These are phyloP conservation scores for Pandemis cinnamomeana DNA, from an alignment of 2,888 invertebrate species.

Conservation along the genomic window DNA sequence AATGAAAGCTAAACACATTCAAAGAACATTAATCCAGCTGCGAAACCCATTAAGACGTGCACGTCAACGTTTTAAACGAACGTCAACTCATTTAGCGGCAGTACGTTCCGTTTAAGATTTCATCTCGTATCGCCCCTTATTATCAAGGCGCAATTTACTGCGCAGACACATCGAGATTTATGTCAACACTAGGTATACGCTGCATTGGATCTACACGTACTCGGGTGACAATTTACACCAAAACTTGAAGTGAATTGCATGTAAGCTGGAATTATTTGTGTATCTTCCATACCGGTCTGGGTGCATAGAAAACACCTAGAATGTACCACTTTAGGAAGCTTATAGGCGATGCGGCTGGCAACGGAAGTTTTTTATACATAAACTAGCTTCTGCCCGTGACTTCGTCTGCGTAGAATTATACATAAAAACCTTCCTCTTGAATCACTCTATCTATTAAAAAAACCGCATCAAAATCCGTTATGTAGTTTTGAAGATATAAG, in stretches of 20 bases:
- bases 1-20: neutral
- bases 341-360: too few relatives aligned
- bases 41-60: constrained; percentile 5
- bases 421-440: too few relatives aligned
- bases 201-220: constrained; percentile 5
- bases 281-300: too few relatives aligned
- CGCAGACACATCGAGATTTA: constrained; percentile 37
- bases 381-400: too few relatives aligned
- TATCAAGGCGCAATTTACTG: constrained; percentile 37
- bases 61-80: constrained; percentile 11
- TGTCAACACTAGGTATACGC: constrained; percentile 26
- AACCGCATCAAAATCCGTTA: too few relatives aligned
- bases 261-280: neutral
- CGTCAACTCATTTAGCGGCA: constrained; percentile 29
- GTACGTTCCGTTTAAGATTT: constrained; percentile 36
- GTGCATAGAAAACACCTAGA: too few relatives aligned
- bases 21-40: neutral
- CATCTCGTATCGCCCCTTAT: constrained; percentile 40
- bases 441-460: too few relatives aligned
- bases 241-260: neutral
- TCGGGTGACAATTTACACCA: neutral
- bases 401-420: too few relatives aligned
- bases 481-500: too few relatives aligned
- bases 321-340: too few relatives aligned
- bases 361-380: too few relatives aligned